Evolutionary conservation across 2,797 vertebrate species (phyloP).

Genomic region (Rhynchotus rufescens): DNA sequence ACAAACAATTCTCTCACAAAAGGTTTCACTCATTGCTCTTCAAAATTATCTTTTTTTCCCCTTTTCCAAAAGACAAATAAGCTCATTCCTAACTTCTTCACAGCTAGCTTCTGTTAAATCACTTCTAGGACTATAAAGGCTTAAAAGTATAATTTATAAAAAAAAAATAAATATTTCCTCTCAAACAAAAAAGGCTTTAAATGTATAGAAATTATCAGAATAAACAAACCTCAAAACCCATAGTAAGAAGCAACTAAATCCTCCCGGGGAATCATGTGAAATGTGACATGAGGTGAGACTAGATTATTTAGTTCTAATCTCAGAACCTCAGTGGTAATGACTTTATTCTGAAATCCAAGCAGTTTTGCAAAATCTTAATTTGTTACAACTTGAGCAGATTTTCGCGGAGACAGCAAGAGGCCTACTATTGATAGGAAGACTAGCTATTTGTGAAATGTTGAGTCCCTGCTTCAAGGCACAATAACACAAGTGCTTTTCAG

Average conservation of each 20-base stretch:
- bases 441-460: not conserved
- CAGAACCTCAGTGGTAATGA: not conserved
- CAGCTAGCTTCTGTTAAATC: not conserved
- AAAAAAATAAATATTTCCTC: not conserved
- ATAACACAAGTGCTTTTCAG: not conserved
- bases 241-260: not conserved
- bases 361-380: not conserved
- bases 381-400: not conserved
- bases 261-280: not conserved
- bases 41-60: not conserved
- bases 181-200: not conserved
- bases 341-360: not conserved
- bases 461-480: not conserved
- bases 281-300: not conserved
- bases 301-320: not conserved
- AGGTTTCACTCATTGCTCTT: not conserved
- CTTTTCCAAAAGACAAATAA: not conserved
- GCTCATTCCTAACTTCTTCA: too few relatives aligned
- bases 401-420: not conserved
- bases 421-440: fast-evolving
- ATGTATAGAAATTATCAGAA: not conserved
- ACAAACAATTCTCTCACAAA: not conserved
- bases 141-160: not conserved
- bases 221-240: not conserved
- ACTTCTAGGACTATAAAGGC: not conserved